Evolutionary conservation across 2,888 invertebrate genomes (phyloP), one percentile per base, ranked within the genome.

Genomic region (Apamea sordens): DNA sequence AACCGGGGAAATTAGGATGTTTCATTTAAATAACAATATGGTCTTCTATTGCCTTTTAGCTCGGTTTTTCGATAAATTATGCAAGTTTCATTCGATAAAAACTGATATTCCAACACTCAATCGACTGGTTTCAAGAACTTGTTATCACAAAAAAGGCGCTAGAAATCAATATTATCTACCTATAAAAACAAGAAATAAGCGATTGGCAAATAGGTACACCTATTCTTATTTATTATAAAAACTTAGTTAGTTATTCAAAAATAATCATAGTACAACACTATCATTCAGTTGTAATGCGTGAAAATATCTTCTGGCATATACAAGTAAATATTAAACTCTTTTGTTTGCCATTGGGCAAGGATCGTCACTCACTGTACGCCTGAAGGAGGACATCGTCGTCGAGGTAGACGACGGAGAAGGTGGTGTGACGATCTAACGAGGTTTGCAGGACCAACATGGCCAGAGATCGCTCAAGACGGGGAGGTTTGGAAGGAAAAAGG

Each of bases 91-190:
- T 41, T 65, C n/a, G 0, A 59, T 74, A 56, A 36, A 73, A 82
- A 81, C 44, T n/a, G 13, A 44, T 81, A 50, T 44, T 73, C 8
- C n/a, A 67, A 73, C 32, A 71, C 4, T 18, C n/a, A 50, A 47
- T 32, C 10, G 28, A 61, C 68, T 50, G 56, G 59, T 70, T 83
- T 83, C n/a, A 0, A 65, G 32, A 83, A 70, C 69, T 78, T 70
- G 50, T 73, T 83, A 56, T 71, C 61, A 81, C 65, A 47, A 71
- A 81, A 44, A 67, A 59, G 15, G 7, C 32, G 44, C 18, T 28
- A 28, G n/a, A 61, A 82, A 10, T 61, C 2, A 24, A 32, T 28
- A 28, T n/a, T 59, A 50, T 21, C 13, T 24, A 80, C 13, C 11
- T 11, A 13, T n/a, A 73, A 56, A 5, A 80, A 70, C 64, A 56